Conservation (phyloP, 2,797 vertebrate species). For the Hippocampus kuda region DNA sequence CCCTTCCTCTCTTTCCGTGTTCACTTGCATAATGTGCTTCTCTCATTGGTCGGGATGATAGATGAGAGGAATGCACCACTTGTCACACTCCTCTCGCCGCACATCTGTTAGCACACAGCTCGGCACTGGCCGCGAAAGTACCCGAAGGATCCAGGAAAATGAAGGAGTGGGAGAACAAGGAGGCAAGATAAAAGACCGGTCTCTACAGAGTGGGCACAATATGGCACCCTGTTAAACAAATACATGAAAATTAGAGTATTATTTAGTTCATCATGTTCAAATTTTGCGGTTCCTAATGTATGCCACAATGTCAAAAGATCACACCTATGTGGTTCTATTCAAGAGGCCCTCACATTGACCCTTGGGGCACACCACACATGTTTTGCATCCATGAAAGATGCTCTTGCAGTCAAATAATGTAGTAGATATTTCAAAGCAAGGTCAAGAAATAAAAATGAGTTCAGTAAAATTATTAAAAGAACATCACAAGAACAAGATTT, state of each 20-base stretch:
- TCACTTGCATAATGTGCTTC: slow-evolving; percentile 10
- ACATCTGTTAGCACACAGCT: slow-evolving; percentile 48
- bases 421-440: too few species aligned
- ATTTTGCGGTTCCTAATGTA: too few species aligned
- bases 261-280: too few species aligned
- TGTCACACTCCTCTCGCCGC: slow-evolving; percentile 49
- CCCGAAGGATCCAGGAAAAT: slow-evolving; percentile 20
- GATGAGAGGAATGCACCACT: slow-evolving; percentile 39
- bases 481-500: too few species aligned
- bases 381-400: not conserved
- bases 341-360: not conserved
- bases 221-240: not conserved
- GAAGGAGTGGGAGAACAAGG: slow-evolving; percentile 5
- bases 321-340: not conserved
- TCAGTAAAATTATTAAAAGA: too few species aligned
- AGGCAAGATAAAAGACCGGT: not conserved
- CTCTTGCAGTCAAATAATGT: too few species aligned
- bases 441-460: too few species aligned
- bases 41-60: slow-evolving; percentile 34
- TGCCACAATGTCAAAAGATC: too few species aligned
- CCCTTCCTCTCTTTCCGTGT: not conserved
- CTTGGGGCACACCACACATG: not conserved
- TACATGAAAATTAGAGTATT: too few species aligned
- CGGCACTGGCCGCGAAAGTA: slow-evolving; percentile 35
- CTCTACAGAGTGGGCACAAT: not conserved